phyloP scores from a whole-genome alignment of 2,797 vertebrate species.

The Bufotes viridis region DNA sequence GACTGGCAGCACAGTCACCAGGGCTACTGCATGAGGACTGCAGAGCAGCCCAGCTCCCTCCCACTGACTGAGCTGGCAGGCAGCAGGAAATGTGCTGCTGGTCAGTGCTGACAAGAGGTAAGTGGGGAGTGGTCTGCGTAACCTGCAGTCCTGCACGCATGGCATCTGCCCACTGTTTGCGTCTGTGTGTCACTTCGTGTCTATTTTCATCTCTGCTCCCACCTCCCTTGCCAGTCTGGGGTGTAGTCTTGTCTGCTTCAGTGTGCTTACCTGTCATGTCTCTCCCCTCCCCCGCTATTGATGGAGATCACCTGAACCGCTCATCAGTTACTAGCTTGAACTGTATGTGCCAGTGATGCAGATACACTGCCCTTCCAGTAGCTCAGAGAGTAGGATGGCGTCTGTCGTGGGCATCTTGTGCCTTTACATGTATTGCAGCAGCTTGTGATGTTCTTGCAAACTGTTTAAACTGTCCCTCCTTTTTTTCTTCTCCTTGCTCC shows the following conservation, averaged over 20 bases:
- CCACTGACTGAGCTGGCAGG: slow-evolving; percentile 49
- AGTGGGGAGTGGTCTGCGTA: slow-evolving; percentile 1
- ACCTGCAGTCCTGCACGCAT: background rate
- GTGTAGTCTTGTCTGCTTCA: background rate
- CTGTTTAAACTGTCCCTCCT: slow-evolving; percentile 44
- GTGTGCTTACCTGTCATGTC: background rate
- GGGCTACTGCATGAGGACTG: slow-evolving; percentile 45
- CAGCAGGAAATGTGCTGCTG: slow-evolving; percentile 45
- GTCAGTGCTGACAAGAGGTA: slow-evolving; percentile 45
- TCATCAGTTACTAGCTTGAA: too few relatives aligned
- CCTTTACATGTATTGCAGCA: background rate
- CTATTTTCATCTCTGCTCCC: background rate
- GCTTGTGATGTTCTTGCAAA: slow-evolving; percentile 19
- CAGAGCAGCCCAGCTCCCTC: slow-evolving; percentile 40
- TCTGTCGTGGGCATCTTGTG: background rate
- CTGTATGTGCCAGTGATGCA: too few relatives aligned
- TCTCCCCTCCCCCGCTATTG: background rate
- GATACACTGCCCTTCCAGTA: background rate
- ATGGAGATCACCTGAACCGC: background rate
- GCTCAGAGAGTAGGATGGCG: background rate
- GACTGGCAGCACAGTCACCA: slow-evolving; percentile 2
- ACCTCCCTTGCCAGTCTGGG: background rate
- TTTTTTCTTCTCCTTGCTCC: background rate
- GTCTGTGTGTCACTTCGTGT: background rate
- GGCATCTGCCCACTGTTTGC: background rate